Conservation (phyloP, 2,888 invertebrate genomes). For the Mythimna pallens region DNA sequence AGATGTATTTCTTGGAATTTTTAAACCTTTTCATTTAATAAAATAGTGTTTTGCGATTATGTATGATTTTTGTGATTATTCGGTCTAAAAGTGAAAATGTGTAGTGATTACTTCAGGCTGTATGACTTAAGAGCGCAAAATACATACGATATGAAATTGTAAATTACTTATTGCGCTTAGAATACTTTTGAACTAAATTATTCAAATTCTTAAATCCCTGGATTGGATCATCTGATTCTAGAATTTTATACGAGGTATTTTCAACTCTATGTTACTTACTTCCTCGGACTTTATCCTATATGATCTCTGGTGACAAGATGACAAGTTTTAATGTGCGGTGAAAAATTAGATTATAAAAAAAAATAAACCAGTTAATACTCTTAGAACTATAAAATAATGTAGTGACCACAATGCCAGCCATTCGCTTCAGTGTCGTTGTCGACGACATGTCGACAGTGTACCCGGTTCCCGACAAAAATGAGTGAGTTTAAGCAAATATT, state of each 20-base stretch:
- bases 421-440: slow-evolving; percentile 33
- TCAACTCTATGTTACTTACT: no score
- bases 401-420: slow-evolving; percentile 35
- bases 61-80: not conserved
- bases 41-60: not conserved
- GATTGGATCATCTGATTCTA: no score
- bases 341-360: not conserved
- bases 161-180: no score
- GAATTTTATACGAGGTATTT: no score
- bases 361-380: not conserved
- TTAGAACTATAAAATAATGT: not conserved
- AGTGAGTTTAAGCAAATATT: slow-evolving; percentile 25
- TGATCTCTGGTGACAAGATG: no score
- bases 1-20: not conserved
- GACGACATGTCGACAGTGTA: slow-evolving; percentile 40
- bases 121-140: not conserved
- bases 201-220: no score
- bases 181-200: no score
- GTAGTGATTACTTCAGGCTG: not conserved
- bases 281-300: no score
- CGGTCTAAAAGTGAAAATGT: not conserved
- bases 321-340: not conserved
- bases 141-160: no score
- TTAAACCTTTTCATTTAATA: not conserved
- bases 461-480: slow-evolving; percentile 7